phyloP scores from a whole-genome alignment of 2,888 invertebrate species.

The Metopia argyrocephala region DNA sequence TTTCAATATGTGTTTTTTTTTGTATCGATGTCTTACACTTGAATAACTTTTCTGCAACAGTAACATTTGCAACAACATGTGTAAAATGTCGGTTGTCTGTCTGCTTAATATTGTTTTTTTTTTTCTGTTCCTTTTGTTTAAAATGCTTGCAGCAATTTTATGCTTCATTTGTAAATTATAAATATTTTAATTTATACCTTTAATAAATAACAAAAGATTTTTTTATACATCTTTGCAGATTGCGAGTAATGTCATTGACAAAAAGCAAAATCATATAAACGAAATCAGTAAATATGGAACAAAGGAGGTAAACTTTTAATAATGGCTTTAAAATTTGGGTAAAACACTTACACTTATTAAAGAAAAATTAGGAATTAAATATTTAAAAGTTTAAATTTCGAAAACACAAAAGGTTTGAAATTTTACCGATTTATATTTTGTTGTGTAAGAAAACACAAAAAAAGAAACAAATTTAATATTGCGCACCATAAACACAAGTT shows the following conservation, averaged over 20 bases:
- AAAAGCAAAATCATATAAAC: not conserved
- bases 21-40: slow-evolving; percentile 1
- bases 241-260: not conserved
- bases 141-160: slow-evolving; percentile 37
- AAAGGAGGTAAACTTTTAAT: not conserved
- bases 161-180: slow-evolving; percentile 25
- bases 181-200: not conserved
- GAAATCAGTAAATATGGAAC: not conserved
- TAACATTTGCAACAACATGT: not conserved
- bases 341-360: too few relatives aligned
- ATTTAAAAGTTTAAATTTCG: too few relatives aligned
- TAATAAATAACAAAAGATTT: not conserved
- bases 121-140: not conserved
- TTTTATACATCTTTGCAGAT: not conserved
- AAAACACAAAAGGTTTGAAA: too few relatives aligned
- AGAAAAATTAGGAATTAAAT: too few relatives aligned
- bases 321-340: too few relatives aligned
- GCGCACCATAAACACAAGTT: too few relatives aligned
- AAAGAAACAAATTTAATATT: too few relatives aligned
- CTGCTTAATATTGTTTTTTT: not conserved
- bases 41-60: not conserved
- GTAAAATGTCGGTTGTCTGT: not conserved
- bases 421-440: too few relatives aligned
- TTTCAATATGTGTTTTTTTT: not conserved
- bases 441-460: not conserved